Percentiles rank a stretch among this genome's conserved stretches.
Evolutionary conservation across 2,797 vertebrate genomes (phyloP).

Genomic region (Acrossocheilus fasciatus): DNA sequence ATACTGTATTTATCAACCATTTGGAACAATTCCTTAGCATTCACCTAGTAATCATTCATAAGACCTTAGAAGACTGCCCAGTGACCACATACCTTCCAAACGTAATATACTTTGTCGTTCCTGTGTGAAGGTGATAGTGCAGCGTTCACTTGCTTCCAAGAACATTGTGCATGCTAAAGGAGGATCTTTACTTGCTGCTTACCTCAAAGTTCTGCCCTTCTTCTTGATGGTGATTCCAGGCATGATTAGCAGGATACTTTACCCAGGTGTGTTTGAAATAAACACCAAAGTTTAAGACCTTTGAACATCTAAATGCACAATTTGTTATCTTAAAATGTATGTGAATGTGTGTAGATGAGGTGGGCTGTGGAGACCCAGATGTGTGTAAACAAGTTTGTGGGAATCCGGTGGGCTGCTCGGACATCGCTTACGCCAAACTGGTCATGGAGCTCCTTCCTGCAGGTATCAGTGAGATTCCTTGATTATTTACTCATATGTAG

Average conservation of each 20-base stretch:
- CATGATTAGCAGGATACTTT: conserved; percentile 96
- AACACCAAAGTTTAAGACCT: not conserved
- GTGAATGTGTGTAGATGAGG: conserved; percentile 81
- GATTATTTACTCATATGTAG: not conserved
- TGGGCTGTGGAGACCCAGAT: conserved; percentile 89
- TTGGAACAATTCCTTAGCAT: not conserved
- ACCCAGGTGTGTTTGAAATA: conserved; percentile 79
- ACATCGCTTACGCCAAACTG: conserved; percentile 92
- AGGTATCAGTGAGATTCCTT: conserved; percentile 74
- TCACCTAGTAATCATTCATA: not conserved
- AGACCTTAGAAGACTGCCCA: not conserved
- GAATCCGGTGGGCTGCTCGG: conserved; percentile 90
- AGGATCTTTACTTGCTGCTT: conserved; percentile 90
- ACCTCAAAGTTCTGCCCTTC: conserved; percentile 92
- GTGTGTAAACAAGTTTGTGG: conserved; percentile 87
- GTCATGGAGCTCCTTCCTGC: conserved; percentile 92
- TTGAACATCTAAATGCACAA: not conserved
- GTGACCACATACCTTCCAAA: not conserved
- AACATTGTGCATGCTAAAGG: conserved; percentile 94
- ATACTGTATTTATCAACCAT: not conserved
- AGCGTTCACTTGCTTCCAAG: conserved; percentile 92
- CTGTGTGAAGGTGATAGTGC: conserved; percentile 91
- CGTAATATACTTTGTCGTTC: not conserved
- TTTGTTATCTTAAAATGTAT: not conserved
- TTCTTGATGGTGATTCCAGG: conserved; percentile 95